These are phyloP conservation scores for Merops nubicus DNA, from an alignment of 2,113 vertebrate genomes.

Conservation along the genomic window DNA sequence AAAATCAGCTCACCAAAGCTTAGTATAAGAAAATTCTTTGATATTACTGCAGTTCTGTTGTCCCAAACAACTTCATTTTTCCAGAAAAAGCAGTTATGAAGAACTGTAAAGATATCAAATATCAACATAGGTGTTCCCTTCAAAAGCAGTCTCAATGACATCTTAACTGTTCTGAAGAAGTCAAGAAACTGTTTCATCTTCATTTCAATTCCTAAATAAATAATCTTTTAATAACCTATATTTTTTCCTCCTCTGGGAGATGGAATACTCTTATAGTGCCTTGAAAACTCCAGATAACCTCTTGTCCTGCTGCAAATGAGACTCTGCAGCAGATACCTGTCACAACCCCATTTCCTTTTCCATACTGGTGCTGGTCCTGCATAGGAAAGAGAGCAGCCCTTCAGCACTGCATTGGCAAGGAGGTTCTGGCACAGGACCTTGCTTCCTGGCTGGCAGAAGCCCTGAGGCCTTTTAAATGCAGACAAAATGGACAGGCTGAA, in stretches of 20 bases:
- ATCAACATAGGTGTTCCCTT: background rate
- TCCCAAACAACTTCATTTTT: background rate
- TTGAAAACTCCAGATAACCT: background rate
- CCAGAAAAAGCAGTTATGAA: background rate
- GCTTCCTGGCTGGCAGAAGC: background rate
- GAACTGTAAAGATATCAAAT: background rate
- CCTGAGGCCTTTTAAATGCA: background rate
- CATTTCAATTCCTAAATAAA: background rate
- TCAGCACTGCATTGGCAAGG: background rate
- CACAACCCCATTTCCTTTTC: background rate
- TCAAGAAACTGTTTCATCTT: background rate
- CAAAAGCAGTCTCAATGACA: background rate
- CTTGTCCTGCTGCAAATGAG: background rate
- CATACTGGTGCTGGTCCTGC: background rate
- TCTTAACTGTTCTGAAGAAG: background rate
- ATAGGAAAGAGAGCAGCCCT: rapidly evolving
- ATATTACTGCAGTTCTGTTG: background rate
- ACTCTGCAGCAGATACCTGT: background rate
- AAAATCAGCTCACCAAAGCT: background rate
- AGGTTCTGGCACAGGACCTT: background rate
- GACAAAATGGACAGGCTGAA: background rate
- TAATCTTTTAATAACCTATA: background rate
- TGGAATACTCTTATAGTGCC: background rate
- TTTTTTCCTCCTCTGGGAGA: background rate
- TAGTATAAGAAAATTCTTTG: background rate